These are phyloP conservation scores for Helicoverpa zea DNA, from an alignment of 1,140 invertebrate species.

Conservation along the genomic window DNA sequence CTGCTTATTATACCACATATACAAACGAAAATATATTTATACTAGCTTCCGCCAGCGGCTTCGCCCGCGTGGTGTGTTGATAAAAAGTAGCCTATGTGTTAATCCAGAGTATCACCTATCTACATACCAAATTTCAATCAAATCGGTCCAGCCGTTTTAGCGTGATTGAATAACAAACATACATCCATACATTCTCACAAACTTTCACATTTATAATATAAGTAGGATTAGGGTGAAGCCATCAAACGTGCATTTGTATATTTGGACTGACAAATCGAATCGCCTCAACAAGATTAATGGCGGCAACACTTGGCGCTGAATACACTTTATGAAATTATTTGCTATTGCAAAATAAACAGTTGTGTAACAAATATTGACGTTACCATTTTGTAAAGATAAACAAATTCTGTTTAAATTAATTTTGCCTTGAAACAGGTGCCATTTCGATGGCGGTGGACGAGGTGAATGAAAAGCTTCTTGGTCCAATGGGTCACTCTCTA, in stretches of 20 bases:
- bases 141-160: too few species aligned
- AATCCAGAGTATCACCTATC: too few species aligned
- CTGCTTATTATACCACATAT: background rate
- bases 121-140: too few species aligned
- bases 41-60: too few species aligned
- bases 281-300: slow-evolving; percentile 52
- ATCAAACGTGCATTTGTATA: slow-evolving; percentile 51
- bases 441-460: slow-evolving; percentile 94
- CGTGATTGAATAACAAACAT: too few species aligned
- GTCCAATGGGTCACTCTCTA: slow-evolving; percentile 89
- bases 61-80: too few species aligned
- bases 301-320: slow-evolving; percentile 56
- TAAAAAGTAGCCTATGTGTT: too few species aligned
- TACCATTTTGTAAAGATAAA: slow-evolving; percentile 32
- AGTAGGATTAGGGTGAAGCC: slow-evolving; percentile 1
- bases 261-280: slow-evolving; percentile 55
- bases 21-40: slow-evolving; percentile 9
- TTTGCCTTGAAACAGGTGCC: slow-evolving; percentile 88
- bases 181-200: too few species aligned
- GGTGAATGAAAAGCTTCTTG: slow-evolving; percentile 89
- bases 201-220: too few species aligned
- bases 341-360: slow-evolving; percentile 17
- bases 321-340: slow-evolving; percentile 29
- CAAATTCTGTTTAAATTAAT: slow-evolving; percentile 17
- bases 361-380: slow-evolving; percentile 38